Percentiles rank a stretch among this genome's conserved stretches.
These are phyloP conservation scores for Hippocampus kuda DNA, from an alignment of 2,797 vertebrate genomes.

Conservation along the genomic window DNA sequence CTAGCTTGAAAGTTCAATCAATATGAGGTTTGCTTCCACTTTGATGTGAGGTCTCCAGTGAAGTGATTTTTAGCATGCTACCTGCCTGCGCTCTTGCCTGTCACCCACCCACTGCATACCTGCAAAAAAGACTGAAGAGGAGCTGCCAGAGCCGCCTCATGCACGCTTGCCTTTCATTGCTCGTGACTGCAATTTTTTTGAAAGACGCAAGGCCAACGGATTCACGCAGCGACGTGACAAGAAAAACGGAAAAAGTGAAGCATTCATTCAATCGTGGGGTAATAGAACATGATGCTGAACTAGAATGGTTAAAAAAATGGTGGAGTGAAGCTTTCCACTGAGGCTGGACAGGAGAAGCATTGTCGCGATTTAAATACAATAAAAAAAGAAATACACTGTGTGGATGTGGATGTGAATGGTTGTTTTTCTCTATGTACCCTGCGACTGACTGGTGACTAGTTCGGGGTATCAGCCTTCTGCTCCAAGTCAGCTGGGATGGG, in stretches of 20 bases:
- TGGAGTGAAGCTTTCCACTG: not conserved
- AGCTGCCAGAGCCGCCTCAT: slow-evolving; percentile 53
- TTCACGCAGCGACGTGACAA: not conserved
- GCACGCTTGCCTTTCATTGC: slow-evolving; percentile 45
- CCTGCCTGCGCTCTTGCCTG: slow-evolving; percentile 62
- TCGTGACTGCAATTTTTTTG: slow-evolving; percentile 55
- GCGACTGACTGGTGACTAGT: too few species aligned
- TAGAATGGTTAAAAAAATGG: too few species aligned
- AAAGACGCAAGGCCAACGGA: slow-evolving; percentile 34
- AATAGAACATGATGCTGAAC: not conserved
- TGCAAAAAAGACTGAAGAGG: slow-evolving; percentile 53
- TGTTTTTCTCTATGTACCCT: too few species aligned
- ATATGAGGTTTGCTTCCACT: slow-evolving; percentile 62
- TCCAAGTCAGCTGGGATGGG: too few species aligned
- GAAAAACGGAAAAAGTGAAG: not conserved
- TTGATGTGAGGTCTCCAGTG: slow-evolving; percentile 69
- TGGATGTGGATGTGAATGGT: too few species aligned
- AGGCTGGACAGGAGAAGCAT: not conserved
- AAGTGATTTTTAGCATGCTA: slow-evolving; percentile 61
- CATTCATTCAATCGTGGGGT: not conserved
- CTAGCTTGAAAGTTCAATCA: slow-evolving; percentile 65
- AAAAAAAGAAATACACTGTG: too few species aligned
- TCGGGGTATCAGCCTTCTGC: too few species aligned
- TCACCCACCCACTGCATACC: slow-evolving; percentile 52
- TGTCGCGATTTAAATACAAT: too few species aligned